Percentiles rank a stretch among this genome's conserved stretches.
Conservation (phyloP, 2,797 vertebrate genomes). For the Erithacus rubecula region DNA sequence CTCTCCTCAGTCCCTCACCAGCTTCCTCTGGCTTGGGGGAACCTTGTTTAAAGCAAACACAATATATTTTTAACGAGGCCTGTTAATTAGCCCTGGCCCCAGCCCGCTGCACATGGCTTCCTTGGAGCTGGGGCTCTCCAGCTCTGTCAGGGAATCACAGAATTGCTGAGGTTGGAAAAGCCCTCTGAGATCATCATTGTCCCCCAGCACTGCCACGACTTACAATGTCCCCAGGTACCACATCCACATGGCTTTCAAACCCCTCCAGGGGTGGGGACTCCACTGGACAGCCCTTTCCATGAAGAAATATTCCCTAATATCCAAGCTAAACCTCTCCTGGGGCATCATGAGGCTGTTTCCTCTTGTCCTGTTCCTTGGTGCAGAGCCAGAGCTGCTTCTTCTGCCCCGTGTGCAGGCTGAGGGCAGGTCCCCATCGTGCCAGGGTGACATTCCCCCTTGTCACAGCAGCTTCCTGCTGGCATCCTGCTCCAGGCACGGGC, state of each 20-base stretch:
- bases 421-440: not conserved
- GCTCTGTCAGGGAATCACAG: not conserved
- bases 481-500: not conserved
- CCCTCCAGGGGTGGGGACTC: not conserved
- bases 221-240: not conserved
- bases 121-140: not conserved
- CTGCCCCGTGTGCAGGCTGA: not conserved
- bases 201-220: not conserved
- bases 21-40: constrained; percentile 30
- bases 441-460: not conserved
- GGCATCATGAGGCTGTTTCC: accelerated
- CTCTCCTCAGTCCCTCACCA: not conserved
- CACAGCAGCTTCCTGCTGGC: not conserved
- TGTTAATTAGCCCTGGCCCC: constrained; percentile 40
- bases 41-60: constrained; percentile 2
- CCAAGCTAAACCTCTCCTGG: not conserved
- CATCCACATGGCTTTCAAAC: accelerated
- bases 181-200: not conserved
- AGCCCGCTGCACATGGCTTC: not conserved
- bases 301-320: not conserved
- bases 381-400: not conserved
- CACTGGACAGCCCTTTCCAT: not conserved
- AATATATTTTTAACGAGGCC: constrained; percentile 53
- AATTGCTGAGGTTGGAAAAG: not conserved
- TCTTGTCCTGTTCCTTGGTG: not conserved